Base-by-base conservation (phyloP, 2,113 vertebrate genomes). In the Ancistrus triradiatus region DNA sequence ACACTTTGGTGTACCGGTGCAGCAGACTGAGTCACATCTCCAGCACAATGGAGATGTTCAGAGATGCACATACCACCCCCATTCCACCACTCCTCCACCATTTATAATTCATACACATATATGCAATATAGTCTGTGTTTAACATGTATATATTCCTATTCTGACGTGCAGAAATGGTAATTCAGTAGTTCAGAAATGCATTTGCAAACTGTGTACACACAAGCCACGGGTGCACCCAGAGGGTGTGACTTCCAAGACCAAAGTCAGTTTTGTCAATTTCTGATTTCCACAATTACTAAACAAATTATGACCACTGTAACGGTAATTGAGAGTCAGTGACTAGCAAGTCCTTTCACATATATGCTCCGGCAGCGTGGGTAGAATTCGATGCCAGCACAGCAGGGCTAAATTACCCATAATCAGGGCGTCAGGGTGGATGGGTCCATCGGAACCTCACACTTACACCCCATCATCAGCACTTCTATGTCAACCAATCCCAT, bases 331-430 rank as follows among this genome's bases (percentile, higher is more conserved):
- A 64, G 63, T 69, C 35, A 9, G 48, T 55, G 42, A 64, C 47
- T 42, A 59, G 42, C 53, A 55, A 57, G 64, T 55, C 60, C 47
- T 57, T 57, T 18, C 19, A 61, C 48, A 53, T 49, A 31, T 21
- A 53, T 53, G 67, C 50, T 58, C 57, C 56, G 43, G 59, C 47
- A 68, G 66, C 48, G 66, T 73, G 71, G 66, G 71, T 64, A 60
- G 71, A 57, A 63, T 73, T 53, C 65, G 46, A 68, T 68, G 70
- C 60, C 67, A 67, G 65, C 55, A 55, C 66, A 73, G 66, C 58
- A 69, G 71, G 71, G 71, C 59, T 73, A 73, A 73, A 73, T 73
- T 73, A 73, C 67, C 71, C 71, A 68, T 73, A 73, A 73, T 73
- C 71, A 73, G 71, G 66, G 66, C 71, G 40, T 73, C 71, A 73